A percentile compares a stretch with the other conserved stretches of the same genome.
phyloP scores from a whole-genome alignment of 2,888 invertebrate genomes.

The Amphipyra tragopoginis region DNA sequence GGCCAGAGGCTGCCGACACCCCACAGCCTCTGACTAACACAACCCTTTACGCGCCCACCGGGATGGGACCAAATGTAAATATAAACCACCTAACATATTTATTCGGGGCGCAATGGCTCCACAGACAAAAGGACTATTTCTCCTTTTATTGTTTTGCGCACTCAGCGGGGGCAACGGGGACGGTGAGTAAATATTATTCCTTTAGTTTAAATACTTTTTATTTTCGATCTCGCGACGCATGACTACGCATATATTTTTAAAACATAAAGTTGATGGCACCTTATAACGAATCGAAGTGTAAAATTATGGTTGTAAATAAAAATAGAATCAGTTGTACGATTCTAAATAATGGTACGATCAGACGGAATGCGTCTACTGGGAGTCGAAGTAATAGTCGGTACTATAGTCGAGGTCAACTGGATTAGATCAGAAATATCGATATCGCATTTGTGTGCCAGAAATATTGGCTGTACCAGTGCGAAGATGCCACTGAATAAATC shows the following conservation, averaged over 20 bases:
- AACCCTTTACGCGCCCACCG: conserved; percentile 66
- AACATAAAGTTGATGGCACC: conserved; percentile 18
- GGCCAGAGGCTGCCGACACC: conserved; percentile 57
- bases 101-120: conserved; percentile 83
- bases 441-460: conserved; percentile 8
- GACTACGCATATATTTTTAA: conserved; percentile 68
- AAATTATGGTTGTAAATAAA: conserved; percentile 22
- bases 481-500: conserved; percentile 13
- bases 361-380: conserved; percentile 17
- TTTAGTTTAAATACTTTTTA: conserved; percentile 67
- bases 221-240: conserved; percentile 67
- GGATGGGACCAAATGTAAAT: conserved; percentile 83
- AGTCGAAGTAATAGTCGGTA: conserved; percentile 20
- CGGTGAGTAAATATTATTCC: conserved; percentile 80
- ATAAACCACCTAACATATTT: conserved; percentile 75
- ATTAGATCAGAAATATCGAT: conserved; percentile 34
- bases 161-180: conserved; percentile 73
- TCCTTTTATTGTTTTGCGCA: conserved; percentile 81
- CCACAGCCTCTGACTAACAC: conserved; percentile 58
- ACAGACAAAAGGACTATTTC: conserved; percentile 74
- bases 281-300: conserved; percentile 12
- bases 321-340: conserved; percentile 11
- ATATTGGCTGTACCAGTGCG: neutral
- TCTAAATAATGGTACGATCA: conserved; percentile 31
- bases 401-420: conserved; percentile 28